Evolutionary conservation across 2,888 invertebrate genomes (phyloP), one percentile per base, ranked within the genome.

Genomic region (Nyleta sp.): DNA sequence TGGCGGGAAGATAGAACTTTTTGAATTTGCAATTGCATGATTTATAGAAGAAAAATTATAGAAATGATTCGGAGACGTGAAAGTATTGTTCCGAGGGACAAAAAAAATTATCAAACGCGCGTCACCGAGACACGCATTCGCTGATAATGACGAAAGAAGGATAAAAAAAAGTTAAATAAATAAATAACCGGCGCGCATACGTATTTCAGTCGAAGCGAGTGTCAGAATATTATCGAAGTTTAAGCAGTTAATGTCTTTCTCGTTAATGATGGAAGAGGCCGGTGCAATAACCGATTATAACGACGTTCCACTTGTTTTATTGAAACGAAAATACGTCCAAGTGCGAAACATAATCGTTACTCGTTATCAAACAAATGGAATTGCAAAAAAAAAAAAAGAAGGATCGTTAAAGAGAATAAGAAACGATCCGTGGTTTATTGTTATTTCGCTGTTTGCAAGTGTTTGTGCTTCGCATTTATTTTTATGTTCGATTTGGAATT

Each of bases 251-350:
- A 79, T 68, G 72, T 75, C 71, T 72, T 75, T 79, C 79, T 62
- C 31, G 79, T 28, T 76, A 80, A 80, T 72, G 76, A 76, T 80
- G 79, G 68, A 76, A 76, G 68, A 73, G 76, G 72, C 79, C 79
- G 68, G 79, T 80, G 79, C 79, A 80, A 76, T 80, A 80, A 80
- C 79, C 79, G 79, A 80, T 80, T 80, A 80, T 70, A 72, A 57
- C 65, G 79, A 79, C 79, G 62, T 72, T 80, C 68, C 72, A 80
- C 72, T 80, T 76, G 72, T 72, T 80, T 80, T 73, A 76, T 75
- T 80, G 75, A 75, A 75, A 79, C 71, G 57, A 79, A 79, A 71
- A 79, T 71, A 71, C 74, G 50, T 68, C 55, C 50, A 65, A 60
- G 71, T 79, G 71, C 55, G 70, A 79, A 79, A 62, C 38, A 42